Conservation (phyloP, 2,113 vertebrate genomes). For the Andinoacara biseriatus region DNA sequence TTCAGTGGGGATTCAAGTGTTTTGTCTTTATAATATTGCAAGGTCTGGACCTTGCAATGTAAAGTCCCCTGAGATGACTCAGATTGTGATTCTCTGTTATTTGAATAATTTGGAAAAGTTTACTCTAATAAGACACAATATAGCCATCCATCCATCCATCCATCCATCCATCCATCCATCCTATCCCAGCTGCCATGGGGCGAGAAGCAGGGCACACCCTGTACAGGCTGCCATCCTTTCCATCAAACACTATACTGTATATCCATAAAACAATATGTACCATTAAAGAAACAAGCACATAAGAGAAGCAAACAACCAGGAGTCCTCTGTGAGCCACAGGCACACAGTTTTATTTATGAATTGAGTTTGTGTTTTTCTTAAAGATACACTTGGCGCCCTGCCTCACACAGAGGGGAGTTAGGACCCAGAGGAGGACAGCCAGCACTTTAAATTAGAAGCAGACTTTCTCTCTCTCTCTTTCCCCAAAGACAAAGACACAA, state of each 20-base stretch:
- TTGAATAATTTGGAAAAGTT: too few species aligned
- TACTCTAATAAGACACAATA: background rate
- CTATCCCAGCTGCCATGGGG: too few species aligned
- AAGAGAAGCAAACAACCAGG: constrained; percentile 32
- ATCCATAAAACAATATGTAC: background rate
- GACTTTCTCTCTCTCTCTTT: constrained; percentile 49
- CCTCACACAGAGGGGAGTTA: constrained; percentile 66
- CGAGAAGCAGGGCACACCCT: too few species aligned
- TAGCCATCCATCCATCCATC: background rate
- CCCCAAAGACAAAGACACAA: constrained; percentile 50
- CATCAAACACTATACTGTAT: background rate
- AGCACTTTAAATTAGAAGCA: constrained; percentile 82
- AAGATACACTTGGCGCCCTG: constrained; percentile 53
- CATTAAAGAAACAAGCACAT: background rate
- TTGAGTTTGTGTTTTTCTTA: constrained; percentile 70
- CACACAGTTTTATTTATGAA: constrained; percentile 66
- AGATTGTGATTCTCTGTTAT: background rate
- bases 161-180: background rate
- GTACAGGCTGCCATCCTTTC: too few species aligned
- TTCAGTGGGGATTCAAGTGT: background rate
- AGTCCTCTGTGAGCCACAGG: constrained; percentile 52
- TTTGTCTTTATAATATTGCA: background rate
- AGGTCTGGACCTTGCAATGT: background rate
- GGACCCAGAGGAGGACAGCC: constrained; percentile 73
- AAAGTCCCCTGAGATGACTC: background rate